A percentile compares a stretch with the other conserved stretches of the same genome.
Evolutionary conservation across 2,888 invertebrate genomes (phyloP).

Genomic region (Proisotoma minuta): DNA sequence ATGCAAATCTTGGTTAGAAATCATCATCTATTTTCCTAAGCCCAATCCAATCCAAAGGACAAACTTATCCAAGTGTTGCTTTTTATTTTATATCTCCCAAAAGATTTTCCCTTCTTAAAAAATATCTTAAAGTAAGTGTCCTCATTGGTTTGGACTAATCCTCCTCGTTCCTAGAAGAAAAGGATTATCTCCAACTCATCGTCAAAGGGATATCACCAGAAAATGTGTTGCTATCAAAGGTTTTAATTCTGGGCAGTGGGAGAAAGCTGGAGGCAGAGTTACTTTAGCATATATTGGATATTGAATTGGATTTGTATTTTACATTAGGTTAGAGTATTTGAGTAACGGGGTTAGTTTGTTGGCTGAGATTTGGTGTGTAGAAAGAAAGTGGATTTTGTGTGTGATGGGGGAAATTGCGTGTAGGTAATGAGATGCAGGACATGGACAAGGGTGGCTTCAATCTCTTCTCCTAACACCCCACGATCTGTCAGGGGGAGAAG

Average conservation of each 20-base stretch:
- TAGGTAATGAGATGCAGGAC: slow-evolving; percentile 17
- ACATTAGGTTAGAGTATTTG: neutral
- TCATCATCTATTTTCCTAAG: slow-evolving; percentile 6
- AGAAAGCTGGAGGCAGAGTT: neutral
- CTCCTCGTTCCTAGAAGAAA: neutral
- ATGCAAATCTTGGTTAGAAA: neutral
- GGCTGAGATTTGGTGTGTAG: neutral
- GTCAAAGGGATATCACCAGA: neutral
- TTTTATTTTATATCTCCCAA: slow-evolving; percentile 7
- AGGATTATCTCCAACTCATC: neutral
- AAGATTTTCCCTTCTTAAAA: slow-evolving; percentile 2
- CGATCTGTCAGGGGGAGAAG: neutral
- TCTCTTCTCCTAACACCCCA: neutral
- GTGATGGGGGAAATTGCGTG: slow-evolving; percentile 9
- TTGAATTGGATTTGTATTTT: neutral
- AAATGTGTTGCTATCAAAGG: neutral
- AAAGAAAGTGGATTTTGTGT: slow-evolving; percentile 1
- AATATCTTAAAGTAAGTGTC: too few relatives aligned
- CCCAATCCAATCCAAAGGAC: slow-evolving; percentile 1
- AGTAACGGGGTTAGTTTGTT: too few relatives aligned
- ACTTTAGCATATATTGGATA: neutral
- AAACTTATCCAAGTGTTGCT: slow-evolving; percentile 5
- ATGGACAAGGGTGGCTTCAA: slow-evolving; percentile 9
- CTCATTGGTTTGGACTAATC: too few relatives aligned
- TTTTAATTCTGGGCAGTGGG: neutral